A percentile compares a stretch with the other conserved stretches of the same genome.
Conservation (phyloP, 2,797 vertebrate species). For the Eulemur mongoz region DNA sequence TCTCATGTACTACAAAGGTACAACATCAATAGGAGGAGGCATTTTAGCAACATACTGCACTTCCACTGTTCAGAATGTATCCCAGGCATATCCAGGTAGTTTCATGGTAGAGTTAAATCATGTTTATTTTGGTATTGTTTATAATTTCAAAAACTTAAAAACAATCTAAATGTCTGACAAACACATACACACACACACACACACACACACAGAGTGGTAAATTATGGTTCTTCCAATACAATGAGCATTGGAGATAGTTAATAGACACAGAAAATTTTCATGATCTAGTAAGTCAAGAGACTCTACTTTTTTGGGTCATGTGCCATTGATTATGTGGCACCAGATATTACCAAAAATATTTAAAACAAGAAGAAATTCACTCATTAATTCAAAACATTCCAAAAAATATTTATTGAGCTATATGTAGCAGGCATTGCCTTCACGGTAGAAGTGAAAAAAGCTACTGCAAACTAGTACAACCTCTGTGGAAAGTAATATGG, state of each 20-base stretch:
- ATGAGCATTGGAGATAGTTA: neutral
- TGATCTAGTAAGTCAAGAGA: neutral
- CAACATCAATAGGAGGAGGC: neutral
- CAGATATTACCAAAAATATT: slow-evolving; percentile 20
- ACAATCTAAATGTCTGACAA: neutral
- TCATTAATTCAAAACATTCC: neutral
- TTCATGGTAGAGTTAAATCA: neutral
- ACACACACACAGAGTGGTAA: neutral
- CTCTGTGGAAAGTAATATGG: no score
- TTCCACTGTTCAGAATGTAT: neutral
- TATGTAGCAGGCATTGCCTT: neutral
- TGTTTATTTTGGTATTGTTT: neutral
- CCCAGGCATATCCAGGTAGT: neutral
- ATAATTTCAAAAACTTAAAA: neutral
- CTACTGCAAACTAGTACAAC: no score
- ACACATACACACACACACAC: neutral
- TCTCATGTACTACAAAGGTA: neutral
- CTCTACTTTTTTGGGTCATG: neutral
- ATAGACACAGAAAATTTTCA: neutral
- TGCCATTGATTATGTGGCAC: neutral
- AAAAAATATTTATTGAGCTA: neutral
- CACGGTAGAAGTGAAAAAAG: neutral
- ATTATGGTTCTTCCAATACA: neutral
- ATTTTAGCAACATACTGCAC: neutral
- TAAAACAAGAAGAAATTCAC: slow-evolving; percentile 17